These are phyloP conservation scores for Atrina japonica DNA, from an alignment of 2,888 invertebrate species.

Conservation along the genomic window DNA sequence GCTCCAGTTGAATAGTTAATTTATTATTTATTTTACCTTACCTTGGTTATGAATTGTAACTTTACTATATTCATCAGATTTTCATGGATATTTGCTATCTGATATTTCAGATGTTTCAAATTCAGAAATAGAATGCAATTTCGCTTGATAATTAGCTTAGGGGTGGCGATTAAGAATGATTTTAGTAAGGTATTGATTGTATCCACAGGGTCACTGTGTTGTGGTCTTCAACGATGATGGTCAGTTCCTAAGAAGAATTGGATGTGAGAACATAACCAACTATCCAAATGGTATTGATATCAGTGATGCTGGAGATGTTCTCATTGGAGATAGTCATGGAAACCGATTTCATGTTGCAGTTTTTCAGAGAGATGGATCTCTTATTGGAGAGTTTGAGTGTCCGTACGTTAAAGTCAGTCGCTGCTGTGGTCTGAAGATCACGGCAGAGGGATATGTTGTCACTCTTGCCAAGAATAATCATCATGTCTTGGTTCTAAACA, in stretches of 20 bases:
- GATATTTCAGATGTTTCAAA: too few relatives aligned
- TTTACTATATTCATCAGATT: too few relatives aligned
- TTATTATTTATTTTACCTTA: neutral
- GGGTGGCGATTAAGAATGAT: too few relatives aligned
- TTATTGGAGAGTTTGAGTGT: slow-evolving; percentile 92
- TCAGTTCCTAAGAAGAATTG: slow-evolving; percentile 93
- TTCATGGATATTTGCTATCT: too few relatives aligned
- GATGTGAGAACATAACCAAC: slow-evolving; percentile 96
- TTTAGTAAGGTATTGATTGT: too few relatives aligned
- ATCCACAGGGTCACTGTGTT: slow-evolving; percentile 92
- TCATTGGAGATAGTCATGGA: slow-evolving; percentile 98
- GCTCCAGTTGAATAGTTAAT: neutral
- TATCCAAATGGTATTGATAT: slow-evolving; percentile 99
- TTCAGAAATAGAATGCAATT: too few relatives aligned
- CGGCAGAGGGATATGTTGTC: slow-evolving; percentile 94
- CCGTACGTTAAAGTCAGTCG: slow-evolving; percentile 98
- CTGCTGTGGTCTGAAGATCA: slow-evolving; percentile 98
- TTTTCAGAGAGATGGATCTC: slow-evolving; percentile 91
- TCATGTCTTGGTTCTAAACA: slow-evolving; percentile 93
- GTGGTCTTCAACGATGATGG: slow-evolving; percentile 95
- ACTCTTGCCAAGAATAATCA: slow-evolving; percentile 99
- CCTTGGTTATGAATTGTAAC: too few relatives aligned
- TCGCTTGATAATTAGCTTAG: too few relatives aligned
- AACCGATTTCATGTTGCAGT: slow-evolving; percentile 99
- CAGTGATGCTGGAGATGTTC: slow-evolving; percentile 96